Conservation (phyloP, 2,797 vertebrate genomes). For the Mus caroli region DNA sequence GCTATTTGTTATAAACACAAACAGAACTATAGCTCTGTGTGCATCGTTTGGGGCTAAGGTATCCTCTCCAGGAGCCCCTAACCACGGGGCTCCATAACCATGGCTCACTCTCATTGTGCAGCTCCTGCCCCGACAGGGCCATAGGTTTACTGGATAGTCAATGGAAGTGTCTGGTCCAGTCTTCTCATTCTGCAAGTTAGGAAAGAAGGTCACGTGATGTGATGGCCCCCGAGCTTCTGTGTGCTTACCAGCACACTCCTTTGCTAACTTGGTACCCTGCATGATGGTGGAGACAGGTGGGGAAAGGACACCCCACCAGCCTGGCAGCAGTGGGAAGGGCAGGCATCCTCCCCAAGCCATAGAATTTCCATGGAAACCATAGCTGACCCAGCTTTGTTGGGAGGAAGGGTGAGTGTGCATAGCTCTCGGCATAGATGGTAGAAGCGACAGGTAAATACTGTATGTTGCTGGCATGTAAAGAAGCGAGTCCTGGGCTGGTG, state of each 20-base stretch:
- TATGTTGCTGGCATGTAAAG: background rate
- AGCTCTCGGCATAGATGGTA: rapidly evolving
- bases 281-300: background rate
- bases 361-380: background rate
- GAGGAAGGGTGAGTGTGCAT: background rate
- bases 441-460: background rate
- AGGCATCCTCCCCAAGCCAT: background rate
- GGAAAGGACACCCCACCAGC: too few species aligned
- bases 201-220: background rate
- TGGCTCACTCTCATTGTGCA: too few species aligned
- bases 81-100: rapidly evolving
- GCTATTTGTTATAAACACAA: background rate
- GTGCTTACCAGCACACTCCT: background rate
- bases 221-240: background rate
- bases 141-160: background rate
- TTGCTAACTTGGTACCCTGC: background rate
- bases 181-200: background rate
- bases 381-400: background rate
- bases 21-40: background rate
- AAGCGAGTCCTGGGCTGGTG: background rate
- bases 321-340: background rate
- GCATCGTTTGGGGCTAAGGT: background rate
- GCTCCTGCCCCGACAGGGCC: background rate
- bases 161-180: background rate
- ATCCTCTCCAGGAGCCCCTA: background rate